These are phyloP conservation scores for Periphyllus acericola DNA, from an alignment of 2,888 invertebrate genomes.

Conservation along the genomic window DNA sequence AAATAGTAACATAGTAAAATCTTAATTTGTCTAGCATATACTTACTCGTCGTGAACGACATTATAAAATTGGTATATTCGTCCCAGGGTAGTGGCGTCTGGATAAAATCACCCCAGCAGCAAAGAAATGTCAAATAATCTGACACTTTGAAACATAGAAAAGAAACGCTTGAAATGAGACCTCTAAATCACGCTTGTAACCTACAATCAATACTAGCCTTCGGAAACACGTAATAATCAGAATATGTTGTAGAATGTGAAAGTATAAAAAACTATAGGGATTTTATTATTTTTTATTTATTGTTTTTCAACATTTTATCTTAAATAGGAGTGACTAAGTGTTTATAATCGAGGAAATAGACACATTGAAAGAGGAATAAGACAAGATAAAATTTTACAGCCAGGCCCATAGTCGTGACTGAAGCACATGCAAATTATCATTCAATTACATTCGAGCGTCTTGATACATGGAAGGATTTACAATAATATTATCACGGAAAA, in stretches of 20 bases:
- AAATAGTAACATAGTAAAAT: constrained; percentile 16
- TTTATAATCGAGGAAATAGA: constrained; percentile 16
- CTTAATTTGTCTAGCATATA: constrained; percentile 43
- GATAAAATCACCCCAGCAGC: constrained; percentile 64
- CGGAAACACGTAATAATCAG: constrained; percentile 59
- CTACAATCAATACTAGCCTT: constrained; percentile 61
- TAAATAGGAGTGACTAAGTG: constrained; percentile 28
- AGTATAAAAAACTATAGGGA: constrained; percentile 41
- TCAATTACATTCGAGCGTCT: constrained; percentile 55
- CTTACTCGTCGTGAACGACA: constrained; percentile 52
- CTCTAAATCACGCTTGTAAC: constrained; percentile 56
- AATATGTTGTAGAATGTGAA: constrained; percentile 55
- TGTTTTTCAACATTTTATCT: constrained; percentile 14
- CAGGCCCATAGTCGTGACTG: constrained; percentile 60
- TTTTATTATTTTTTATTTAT: constrained; percentile 29
- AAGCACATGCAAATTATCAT: constrained; percentile 62
- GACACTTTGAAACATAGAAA: constrained; percentile 62
- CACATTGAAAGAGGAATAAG: constrained; percentile 44
- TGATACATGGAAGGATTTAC: constrained; percentile 57
- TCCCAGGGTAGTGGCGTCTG: constrained; percentile 34
- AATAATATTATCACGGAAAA: constrained; percentile 48
- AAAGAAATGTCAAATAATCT: constrained; percentile 66
- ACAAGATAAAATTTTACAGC: constrained; percentile 55
- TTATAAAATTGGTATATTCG: constrained; percentile 38
- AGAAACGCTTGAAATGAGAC: constrained; percentile 60